phyloP scores from a whole-genome alignment of 2,113 vertebrate genomes.

The Ciconia boyciana region DNA sequence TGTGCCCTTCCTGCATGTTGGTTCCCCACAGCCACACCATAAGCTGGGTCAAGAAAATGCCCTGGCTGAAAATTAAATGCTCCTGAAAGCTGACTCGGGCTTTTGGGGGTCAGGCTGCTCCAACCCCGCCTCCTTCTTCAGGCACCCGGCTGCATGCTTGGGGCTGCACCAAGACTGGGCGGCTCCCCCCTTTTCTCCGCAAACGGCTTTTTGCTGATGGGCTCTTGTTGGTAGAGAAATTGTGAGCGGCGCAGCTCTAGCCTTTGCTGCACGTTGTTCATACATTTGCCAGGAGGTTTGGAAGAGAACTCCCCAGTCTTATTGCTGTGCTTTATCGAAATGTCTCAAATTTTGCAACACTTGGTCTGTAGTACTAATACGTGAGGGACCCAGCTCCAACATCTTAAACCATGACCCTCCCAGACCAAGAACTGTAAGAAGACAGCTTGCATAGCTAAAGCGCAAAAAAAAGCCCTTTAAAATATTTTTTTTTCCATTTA shows the following conservation, averaged over 20 bases:
- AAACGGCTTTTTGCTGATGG: background rate
- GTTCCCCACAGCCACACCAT: background rate
- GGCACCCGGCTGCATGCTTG: accelerated
- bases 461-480: background rate
- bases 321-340: background rate
- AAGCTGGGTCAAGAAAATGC: background rate
- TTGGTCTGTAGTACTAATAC: background rate
- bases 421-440: background rate
- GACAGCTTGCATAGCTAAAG: background rate
- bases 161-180: background rate
- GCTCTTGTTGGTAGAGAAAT: background rate
- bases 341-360: background rate
- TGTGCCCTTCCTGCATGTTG: accelerated
- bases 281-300: background rate
- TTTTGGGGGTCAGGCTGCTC: background rate
- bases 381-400: background rate
- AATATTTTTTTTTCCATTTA: background rate
- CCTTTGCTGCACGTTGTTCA: background rate
- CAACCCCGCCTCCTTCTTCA: background rate
- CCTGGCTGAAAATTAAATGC: background rate
- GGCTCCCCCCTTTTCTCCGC: background rate
- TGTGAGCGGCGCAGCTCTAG: background rate
- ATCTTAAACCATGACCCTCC: background rate
- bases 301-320: background rate
- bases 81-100: background rate